phyloP scores from a whole-genome alignment of 2,113 vertebrate species.

The Parus major region DNA sequence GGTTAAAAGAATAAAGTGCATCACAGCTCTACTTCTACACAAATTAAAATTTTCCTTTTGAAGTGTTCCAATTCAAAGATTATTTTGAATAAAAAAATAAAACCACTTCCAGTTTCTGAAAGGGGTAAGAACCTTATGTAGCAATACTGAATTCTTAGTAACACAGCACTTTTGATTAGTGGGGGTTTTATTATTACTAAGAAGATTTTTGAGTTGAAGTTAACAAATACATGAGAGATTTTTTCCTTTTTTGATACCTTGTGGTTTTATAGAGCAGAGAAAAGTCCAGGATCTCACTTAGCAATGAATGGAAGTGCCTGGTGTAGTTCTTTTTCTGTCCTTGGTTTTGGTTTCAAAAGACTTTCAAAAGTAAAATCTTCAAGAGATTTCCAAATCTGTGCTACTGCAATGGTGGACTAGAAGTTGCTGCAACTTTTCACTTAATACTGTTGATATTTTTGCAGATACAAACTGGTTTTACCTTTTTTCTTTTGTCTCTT shows the following conservation, averaged over 20 bases:
- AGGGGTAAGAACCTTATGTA: neutral
- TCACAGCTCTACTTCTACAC: neutral
- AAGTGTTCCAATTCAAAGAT: neutral
- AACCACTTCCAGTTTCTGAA: neutral
- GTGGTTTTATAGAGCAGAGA: neutral
- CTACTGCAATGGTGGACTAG: neutral
- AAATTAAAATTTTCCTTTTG: neutral
- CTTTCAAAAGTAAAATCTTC: neutral
- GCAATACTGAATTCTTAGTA: neutral
- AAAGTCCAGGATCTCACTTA: neutral
- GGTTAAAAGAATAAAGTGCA: neutral
- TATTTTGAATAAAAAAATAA: neutral
- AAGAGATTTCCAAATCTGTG: neutral
- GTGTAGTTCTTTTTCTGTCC: neutral
- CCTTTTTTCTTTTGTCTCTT: accelerated
- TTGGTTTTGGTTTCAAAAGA: neutral
- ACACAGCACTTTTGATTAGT: neutral
- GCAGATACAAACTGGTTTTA: neutral
- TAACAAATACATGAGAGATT: neutral
- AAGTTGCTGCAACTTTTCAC: neutral
- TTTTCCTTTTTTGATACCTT: neutral
- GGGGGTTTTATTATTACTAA: neutral
- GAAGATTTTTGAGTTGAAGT: neutral
- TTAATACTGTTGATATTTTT: neutral
- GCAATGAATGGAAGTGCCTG: neutral